phyloP scores from a whole-genome alignment of 2,113 vertebrate species.

The Poecilia latipinna region DNA sequence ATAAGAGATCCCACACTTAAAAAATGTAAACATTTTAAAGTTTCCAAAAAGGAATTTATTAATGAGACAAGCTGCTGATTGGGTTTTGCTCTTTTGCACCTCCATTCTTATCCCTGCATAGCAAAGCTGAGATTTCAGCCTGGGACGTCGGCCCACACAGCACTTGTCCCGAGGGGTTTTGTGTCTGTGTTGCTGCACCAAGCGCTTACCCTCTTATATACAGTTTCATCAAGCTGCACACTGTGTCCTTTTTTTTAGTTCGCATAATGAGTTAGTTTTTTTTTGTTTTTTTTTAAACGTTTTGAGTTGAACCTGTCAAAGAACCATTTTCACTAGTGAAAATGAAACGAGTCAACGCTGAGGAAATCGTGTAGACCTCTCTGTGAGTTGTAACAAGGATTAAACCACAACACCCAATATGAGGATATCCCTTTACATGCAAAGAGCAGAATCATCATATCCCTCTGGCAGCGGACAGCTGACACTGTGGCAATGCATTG shows the following conservation, averaged over 20 bases:
- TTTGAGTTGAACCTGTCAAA: neutral
- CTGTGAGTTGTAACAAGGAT: constrained; percentile 56
- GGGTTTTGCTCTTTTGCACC: constrained; percentile 21
- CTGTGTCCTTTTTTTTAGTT: constrained; percentile 21
- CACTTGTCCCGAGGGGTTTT: constrained; percentile 16
- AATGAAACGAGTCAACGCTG: constrained; percentile 16
- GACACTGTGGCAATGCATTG: constrained; percentile 78
- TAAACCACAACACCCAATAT: constrained; percentile 67
- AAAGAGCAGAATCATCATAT: constrained; percentile 81
- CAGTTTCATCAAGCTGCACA: neutral
- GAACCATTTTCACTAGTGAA: constrained; percentile 48
- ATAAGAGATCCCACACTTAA: neutral
- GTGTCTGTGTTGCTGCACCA: constrained; percentile 20
- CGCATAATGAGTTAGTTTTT: neutral
- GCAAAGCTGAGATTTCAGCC: constrained; percentile 42
- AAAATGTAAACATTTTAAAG: neutral
- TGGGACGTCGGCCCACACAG: constrained; percentile 35
- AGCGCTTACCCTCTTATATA: neutral
- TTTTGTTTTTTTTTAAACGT: neutral
- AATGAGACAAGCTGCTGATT: neutral
- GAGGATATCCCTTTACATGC: constrained; percentile 75
- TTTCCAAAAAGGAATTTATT: constrained; percentile 21
- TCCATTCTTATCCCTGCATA: constrained; percentile 12
- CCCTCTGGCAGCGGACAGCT: constrained; percentile 73
- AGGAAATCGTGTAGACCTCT: constrained; percentile 25